Evolutionary conservation across 2,888 invertebrate genomes (phyloP), one percentile per base, ranked within the genome.

Genomic region (Campoplex nolae): DNA sequence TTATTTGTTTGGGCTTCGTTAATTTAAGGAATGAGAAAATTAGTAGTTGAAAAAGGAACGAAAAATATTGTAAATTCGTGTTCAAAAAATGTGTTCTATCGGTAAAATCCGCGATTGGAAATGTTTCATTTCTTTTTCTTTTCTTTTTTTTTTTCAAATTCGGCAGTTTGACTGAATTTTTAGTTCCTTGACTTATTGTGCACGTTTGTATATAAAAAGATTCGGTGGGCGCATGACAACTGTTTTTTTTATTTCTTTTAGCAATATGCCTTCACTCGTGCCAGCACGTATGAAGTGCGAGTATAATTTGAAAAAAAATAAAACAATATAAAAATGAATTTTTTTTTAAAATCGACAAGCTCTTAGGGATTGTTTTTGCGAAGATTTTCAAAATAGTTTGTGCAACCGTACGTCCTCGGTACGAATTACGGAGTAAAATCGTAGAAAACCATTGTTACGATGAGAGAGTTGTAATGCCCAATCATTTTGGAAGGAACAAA

Each of bases 231-330:
- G 71, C 18, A 51, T 32, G 48, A 71, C 62, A 32, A 62, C 62
- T 4, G 58, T 62, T n/a, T 62, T 16, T 62, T 32, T 62, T 58
- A 7, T 65, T 38, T 73, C 18, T 58, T 77, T 82, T 82, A 80
- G 74, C 78, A 83, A 84, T 82, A 82, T 88, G 87, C 86, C 78
- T 80, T 86, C 83, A 84, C 84, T 88, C 85, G 87, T 87, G 89
- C 88, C 85, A 65, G 88, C 83, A 89, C 85, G 89, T 87, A 32
- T 32, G 62, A 62, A 62, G 32, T 32, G 32, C 62, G 62, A 62
- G 62, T 32, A 62, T 28, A 32, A 62, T 32, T 32, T 58, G 4
- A 58, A 58, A 28, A 58, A 28, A 32, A 62, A 32, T 62, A 13
- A 32, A 62, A 62, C 32, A 16, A 32, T 3, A 32, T 62, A 32